Evolutionary conservation across 1,140 invertebrate genomes (phyloP), one percentile per base, ranked within the genome.

Genomic region (Meloidogyne floridensis): DNA sequence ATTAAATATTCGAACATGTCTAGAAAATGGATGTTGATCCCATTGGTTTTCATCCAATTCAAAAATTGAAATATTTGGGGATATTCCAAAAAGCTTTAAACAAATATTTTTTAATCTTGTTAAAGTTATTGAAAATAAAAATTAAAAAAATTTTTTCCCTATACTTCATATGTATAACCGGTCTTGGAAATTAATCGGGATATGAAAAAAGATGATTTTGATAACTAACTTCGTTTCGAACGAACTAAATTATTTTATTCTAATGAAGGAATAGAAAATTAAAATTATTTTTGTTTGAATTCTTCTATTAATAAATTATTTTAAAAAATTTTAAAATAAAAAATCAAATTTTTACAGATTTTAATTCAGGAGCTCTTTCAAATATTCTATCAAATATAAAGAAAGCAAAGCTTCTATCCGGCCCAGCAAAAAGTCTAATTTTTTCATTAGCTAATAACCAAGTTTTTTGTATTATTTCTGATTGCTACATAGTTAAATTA

Each of bases 281-380:
- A 32, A 32, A 32, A 32, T 32, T 32, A 32, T 32, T 32, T 32
- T 32, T 32, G 32, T 32, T 32, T 32, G 32, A 32, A 32, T 32
- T 32, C 32, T 32, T 51, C 10, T 75, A 18, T 72, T 75, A 1
- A 75, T 9, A 75, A 75, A 72, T 51, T 18, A 43, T 18, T 77
- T 32, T 32, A 32, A 32, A 32, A 32, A 32, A 32, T 32, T 32
- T 32, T 32, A 1, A 32, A 32, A 32, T 32, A 32, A 32, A 32
- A 32, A 32, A 32, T 32, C 32, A 32, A 32, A 32, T 32, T 13
- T 56, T 20, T 43, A 80, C 59, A 42, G 51, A 42, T 65, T 80
- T 80, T 71, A 80, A 80, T 47, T 79, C 77, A 53, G 77, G 77
- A 51, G 65, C 65, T 47, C 77, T 69, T 69, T 79, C 77, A 71